phyloP scores from a whole-genome alignment of 1,140 invertebrate genomes.

The Pachyrhynchus sulphureomaculatus region DNA sequence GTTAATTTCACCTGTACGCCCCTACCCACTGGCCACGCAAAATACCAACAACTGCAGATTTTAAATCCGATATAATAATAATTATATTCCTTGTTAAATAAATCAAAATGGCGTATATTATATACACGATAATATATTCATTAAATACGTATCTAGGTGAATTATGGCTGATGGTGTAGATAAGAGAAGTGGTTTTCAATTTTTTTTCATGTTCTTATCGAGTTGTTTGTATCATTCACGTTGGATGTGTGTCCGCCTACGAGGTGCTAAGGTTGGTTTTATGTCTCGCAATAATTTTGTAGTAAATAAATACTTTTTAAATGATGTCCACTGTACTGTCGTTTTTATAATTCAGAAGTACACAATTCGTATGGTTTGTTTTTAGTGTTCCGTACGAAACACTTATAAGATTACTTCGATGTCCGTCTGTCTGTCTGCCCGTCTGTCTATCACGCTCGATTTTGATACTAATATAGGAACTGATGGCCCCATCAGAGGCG shows the following conservation, averaged over 20 bases:
- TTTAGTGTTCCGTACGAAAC: too few species aligned
- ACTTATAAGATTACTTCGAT: too few species aligned
- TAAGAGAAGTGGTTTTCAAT: constrained; percentile 17
- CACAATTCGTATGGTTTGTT: too few species aligned
- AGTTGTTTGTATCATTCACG: neutral
- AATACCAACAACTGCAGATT: constrained; percentile 30
- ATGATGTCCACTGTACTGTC: too few species aligned
- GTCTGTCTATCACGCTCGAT: too few species aligned
- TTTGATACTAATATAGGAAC: too few species aligned
- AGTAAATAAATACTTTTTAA: neutral
- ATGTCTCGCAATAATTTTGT: neutral
- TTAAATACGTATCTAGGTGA: constrained; percentile 33
- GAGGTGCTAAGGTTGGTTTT: neutral
- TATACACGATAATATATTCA: constrained; percentile 32
- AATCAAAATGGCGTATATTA: constrained; percentile 32
- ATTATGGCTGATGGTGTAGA: constrained; percentile 24
- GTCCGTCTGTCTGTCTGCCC: too few species aligned
- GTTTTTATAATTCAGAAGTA: too few species aligned
- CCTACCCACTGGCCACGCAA: constrained; percentile 25
- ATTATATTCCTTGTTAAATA: constrained; percentile 33
- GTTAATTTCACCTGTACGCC: constrained; percentile 19
- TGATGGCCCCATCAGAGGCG: too few species aligned
- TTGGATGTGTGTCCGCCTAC: neutral
- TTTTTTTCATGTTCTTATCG: constrained; percentile 1
- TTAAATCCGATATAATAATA: constrained; percentile 20